phyloP scores from a whole-genome alignment of 2,888 invertebrate genomes.

The Pachliopta kotzebuea region DNA sequence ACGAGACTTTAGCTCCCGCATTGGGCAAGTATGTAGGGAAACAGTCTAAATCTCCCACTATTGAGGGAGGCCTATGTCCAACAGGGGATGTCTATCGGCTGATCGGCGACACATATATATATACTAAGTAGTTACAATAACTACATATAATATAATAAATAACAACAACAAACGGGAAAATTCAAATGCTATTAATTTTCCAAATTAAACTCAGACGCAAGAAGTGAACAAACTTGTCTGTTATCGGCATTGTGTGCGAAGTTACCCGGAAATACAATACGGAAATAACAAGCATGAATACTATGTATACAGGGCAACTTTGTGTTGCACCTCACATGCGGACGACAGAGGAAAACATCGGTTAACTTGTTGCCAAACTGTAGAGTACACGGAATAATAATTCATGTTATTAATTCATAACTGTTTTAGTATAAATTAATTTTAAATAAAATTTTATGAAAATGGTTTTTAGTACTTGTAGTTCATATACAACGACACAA shows the following conservation, averaged over 20 bases:
- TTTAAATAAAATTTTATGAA: not conserved
- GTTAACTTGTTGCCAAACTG: conserved; percentile 24
- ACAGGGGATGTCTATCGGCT: too few species aligned
- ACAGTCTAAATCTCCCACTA: too few species aligned
- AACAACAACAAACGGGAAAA: not conserved
- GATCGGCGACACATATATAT: not conserved
- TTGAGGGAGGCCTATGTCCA: too few species aligned
- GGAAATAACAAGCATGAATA: conserved; percentile 17
- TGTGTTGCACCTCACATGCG: conserved; percentile 13
- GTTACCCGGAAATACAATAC: conserved; percentile 17
- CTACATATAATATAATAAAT: not conserved
- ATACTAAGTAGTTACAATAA: not conserved
- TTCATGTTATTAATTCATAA: conserved; percentile 12
- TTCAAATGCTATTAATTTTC: conserved; percentile 6
- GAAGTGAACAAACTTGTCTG: conserved; percentile 16
- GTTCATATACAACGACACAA: too few species aligned
- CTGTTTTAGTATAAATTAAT: not conserved
- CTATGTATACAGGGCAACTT: conserved; percentile 15
- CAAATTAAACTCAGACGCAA: conserved; percentile 11
- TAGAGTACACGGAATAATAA: conserved; percentile 8
- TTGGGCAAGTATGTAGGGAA: too few species aligned
- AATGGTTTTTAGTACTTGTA: too few species aligned
- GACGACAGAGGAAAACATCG: conserved; percentile 3
- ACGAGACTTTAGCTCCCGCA: too few species aligned
- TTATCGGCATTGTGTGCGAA: conserved; percentile 16